Percentiles rank a stretch among this genome's conserved stretches.
These are phyloP conservation scores for Erethizon dorsatum DNA, from an alignment of 2,797 vertebrate genomes.

Conservation along the genomic window DNA sequence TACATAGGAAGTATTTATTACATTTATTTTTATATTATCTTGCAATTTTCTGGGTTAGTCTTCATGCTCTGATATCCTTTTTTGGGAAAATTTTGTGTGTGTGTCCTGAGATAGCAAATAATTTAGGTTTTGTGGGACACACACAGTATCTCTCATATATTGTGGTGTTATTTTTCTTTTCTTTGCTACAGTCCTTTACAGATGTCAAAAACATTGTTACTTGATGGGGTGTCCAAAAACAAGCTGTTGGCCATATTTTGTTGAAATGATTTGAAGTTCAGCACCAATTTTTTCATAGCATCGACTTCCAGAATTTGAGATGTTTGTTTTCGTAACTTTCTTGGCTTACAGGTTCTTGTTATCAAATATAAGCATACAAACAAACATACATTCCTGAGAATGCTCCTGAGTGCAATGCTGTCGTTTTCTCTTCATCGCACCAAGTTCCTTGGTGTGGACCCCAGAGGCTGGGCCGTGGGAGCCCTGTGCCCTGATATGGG, in stretches of 20 bases:
- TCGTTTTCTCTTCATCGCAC: background rate
- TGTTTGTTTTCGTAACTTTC: conserved; percentile 20
- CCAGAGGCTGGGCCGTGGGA: background rate
- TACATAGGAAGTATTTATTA: conserved; percentile 26
- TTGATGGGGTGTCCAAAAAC: background rate
- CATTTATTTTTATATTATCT: background rate
- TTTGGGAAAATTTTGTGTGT: background rate
- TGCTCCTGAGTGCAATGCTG: background rate
- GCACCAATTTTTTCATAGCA: background rate
- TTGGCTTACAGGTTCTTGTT: background rate
- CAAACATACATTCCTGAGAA: background rate
- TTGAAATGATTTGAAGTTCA: conserved; percentile 42
- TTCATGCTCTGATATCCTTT: background rate
- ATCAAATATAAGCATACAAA: background rate
- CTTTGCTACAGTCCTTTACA: background rate
- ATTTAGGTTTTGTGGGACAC: background rate
- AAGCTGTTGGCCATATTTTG: background rate
- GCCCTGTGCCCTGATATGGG: too few species aligned
- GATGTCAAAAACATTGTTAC: conserved; percentile 6
- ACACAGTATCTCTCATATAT: background rate
- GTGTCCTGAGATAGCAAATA: background rate
- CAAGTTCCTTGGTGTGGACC: background rate
- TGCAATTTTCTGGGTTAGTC: background rate
- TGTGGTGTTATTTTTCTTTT: conserved; percentile 52
- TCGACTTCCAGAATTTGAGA: background rate